A percentile compares a stretch with the other conserved stretches of the same genome.
These are phyloP conservation scores for Ceratoteleas bidentatus DNA, from an alignment of 1,140 invertebrate genomes.

Conservation along the genomic window DNA sequence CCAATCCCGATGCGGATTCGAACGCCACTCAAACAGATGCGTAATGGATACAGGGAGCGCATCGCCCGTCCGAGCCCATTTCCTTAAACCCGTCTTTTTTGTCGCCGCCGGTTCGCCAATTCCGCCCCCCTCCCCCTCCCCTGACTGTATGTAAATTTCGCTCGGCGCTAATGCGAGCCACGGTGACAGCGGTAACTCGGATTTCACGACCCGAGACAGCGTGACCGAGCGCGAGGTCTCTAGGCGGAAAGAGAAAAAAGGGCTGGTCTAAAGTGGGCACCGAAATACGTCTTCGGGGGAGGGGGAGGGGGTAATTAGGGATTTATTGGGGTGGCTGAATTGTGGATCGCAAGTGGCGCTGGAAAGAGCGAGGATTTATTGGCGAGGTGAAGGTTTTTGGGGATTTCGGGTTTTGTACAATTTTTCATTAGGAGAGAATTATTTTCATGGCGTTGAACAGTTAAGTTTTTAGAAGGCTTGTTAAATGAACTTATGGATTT, in stretches of 20 bases:
- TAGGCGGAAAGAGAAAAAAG: constrained; percentile 16
- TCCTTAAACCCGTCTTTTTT: constrained; percentile 30
- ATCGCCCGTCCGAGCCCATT: constrained; percentile 19
- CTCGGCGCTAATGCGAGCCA: constrained; percentile 30
- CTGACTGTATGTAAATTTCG: constrained; percentile 26
- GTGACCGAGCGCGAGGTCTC: constrained; percentile 5
- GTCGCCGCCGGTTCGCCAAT: constrained; percentile 24
- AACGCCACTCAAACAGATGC: constrained; percentile 51
- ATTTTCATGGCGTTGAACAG: too few species aligned
- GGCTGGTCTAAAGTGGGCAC: neutral
- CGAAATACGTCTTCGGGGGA: too few species aligned
- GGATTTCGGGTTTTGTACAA: too few species aligned
- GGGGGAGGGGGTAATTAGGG: too few species aligned
- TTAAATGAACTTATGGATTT: too few species aligned
- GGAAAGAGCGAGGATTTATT: too few species aligned
- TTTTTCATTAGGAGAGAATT: too few species aligned
- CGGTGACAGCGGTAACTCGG: constrained; percentile 46
- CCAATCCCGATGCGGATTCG: constrained; percentile 35
- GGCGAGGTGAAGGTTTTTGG: too few species aligned
- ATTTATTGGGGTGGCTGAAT: too few species aligned
- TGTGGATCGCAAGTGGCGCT: too few species aligned
- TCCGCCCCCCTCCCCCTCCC: too few species aligned
- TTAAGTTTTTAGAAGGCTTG: too few species aligned
- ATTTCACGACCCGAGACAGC: constrained; percentile 31
- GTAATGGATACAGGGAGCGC: constrained; percentile 36